Evolutionary conservation across 2,797 vertebrate species (phyloP).

Genomic region (Epinephelus malabaricus): DNA sequence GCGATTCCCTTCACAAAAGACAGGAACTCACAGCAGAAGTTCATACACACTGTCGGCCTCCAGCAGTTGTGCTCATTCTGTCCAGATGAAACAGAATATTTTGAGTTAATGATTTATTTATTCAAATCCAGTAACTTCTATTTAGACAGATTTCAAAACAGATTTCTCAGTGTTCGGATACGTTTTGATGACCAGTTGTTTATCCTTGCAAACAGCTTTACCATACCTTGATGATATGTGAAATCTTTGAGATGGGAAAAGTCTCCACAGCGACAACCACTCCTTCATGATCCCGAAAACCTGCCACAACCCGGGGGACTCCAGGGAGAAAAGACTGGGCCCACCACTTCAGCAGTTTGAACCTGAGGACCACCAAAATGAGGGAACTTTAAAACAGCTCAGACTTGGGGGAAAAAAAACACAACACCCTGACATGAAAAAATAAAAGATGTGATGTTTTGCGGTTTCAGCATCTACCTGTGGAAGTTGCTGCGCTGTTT

Average conservation of each 20-base stretch:
- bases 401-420: background rate
- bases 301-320: conserved; percentile 91
- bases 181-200: background rate
- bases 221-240: conserved; percentile 91
- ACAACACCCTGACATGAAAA: background rate
- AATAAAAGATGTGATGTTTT: background rate
- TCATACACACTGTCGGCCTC: conserved; percentile 95
- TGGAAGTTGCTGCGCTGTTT: conserved; percentile 92
- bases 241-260: conserved; percentile 90
- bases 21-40: conserved; percentile 92
- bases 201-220: background rate
- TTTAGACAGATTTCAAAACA: background rate
- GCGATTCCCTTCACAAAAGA: conserved; percentile 87
- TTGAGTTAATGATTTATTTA: background rate
- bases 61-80: conserved; percentile 92
- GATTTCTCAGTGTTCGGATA: background rate
- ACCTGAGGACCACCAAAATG: conserved; percentile 70
- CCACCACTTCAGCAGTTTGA: conserved; percentile 91
- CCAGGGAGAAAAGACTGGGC: conserved; percentile 90
- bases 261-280: conserved; percentile 88
- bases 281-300: conserved; percentile 91
- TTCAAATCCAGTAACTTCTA: background rate
- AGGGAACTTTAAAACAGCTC: background rate
- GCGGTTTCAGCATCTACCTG: conserved; percentile 78
- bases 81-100: conserved; percentile 19